Evolutionary conservation across 2,113 vertebrate genomes (phyloP).

Genomic region (Odontophorus gujanensis): DNA sequence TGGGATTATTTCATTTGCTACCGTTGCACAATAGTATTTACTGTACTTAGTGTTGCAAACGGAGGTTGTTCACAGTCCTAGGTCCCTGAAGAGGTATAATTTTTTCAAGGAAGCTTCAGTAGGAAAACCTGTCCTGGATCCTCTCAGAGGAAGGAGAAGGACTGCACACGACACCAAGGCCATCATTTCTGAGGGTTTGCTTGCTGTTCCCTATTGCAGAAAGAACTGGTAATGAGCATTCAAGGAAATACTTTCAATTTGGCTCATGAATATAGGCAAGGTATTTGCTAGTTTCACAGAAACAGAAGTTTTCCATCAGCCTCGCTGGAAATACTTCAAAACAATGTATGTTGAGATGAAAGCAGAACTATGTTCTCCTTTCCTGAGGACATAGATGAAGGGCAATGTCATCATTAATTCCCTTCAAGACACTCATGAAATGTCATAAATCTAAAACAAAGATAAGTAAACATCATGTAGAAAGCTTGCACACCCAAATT

Average conservation of each 20-base stretch:
- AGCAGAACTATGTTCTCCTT: background rate
- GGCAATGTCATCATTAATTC: background rate
- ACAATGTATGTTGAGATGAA: background rate
- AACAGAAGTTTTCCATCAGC: background rate
- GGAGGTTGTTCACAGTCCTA: slow-evolving; percentile 10
- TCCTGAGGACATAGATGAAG: background rate
- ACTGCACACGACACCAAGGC: background rate
- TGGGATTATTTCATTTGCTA: slow-evolving; percentile 10
- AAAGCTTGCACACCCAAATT: background rate
- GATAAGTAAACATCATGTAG: background rate
- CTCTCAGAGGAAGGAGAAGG: background rate
- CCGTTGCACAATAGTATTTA: slow-evolving; percentile 30
- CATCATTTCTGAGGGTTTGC: background rate
- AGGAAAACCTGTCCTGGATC: background rate
- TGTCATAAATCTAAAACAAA: background rate
- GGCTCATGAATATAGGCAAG: background rate
- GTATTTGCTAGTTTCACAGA: background rate
- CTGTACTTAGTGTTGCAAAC: slow-evolving; percentile 38
- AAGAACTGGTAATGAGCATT: background rate
- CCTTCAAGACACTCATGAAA: background rate
- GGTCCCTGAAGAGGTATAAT: background rate
- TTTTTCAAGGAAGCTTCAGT: slow-evolving; percentile 24
- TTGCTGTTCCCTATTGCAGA: background rate
- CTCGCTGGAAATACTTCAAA: background rate
- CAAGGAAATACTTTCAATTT: background rate